Evolutionary conservation across 2,888 invertebrate genomes (phyloP), one percentile per base, ranked within the genome.

Genomic region (Sesia bembeciformis): DNA sequence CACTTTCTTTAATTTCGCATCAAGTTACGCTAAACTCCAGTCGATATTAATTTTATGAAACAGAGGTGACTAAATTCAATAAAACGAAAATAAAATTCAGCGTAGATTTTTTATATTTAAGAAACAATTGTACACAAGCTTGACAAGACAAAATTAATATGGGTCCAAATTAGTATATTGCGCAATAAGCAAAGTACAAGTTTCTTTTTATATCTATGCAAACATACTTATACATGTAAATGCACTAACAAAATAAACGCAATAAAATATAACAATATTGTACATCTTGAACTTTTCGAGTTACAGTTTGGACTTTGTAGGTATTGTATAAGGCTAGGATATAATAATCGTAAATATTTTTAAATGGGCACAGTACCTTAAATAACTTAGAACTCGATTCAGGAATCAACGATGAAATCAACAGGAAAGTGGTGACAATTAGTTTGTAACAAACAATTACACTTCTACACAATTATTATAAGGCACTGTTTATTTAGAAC

Each of bases 101-200:
- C 8, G 23, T 46, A 46, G 4, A 46, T 8, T 46, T 46, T 23
- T 23, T 23, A 23, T 46, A 46, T n/a, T 46, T 3, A 46, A 68
- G 60, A 64, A 56, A 42, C 80, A 76, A 72, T 70, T 64, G 65
- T 78, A 82, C 76, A 79, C 67, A 81, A 81, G 81, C 81, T 77
- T 68, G 70, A 74, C 57, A 67, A 73, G 68, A 76, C 67, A 75
- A 80, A 76, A 75, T 64, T 57, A 68, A 67, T 74, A 79, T 57
- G 68, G 66, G 60, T 74, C 66, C 56, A 82, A 78, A 76, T 66
- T 68, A 76, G 68, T 76, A 79, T 67, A 77, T 77, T 77, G 81
- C 80, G 82, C 83, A 80, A 78, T 67, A 81, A 72, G 77, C 76
- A 68, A 72, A 69, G 63, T 72, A 74, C 66, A 76, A 70, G 57